A percentile compares a stretch with the other conserved stretches of the same genome.
Conservation (phyloP, 2,797 vertebrate species). For the Hyperoplus immaculatus region DNA sequence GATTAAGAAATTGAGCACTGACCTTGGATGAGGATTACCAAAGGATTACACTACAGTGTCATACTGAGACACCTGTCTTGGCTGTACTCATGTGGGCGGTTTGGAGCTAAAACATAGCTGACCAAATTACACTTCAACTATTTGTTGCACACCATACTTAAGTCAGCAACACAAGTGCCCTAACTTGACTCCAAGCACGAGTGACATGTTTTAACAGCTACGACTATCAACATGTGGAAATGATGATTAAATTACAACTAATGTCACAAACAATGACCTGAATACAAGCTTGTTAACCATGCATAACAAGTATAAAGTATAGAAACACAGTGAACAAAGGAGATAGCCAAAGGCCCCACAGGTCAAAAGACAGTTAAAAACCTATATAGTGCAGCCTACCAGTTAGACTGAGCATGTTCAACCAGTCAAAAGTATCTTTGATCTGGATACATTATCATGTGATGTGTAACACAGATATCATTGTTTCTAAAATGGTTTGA, state of each 20-base stretch:
- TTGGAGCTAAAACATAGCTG: constrained; percentile 19
- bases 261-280: constrained; percentile 7
- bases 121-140: constrained; percentile 27
- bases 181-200: not conserved
- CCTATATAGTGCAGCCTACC: not conserved
- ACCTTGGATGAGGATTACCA: constrained; percentile 66
- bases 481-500: constrained; percentile 16
- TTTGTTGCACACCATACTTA: constrained; percentile 1
- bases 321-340: constrained; percentile 18
- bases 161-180: not conserved
- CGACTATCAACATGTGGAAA: not conserved
- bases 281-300: constrained; percentile 15
- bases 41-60: constrained; percentile 68
- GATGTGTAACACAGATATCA: not conserved
- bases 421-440: not conserved
- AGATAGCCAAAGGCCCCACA: not conserved
- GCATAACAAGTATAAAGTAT: not conserved
- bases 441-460: not conserved
- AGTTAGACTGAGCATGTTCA: not conserved
- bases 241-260: not conserved
- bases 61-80: constrained; percentile 64
- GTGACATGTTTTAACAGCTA: not conserved
- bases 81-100: constrained; percentile 18
- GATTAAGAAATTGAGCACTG: constrained; percentile 72
- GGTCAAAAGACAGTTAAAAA: not conserved